Percentiles rank a stretch among this genome's conserved stretches.
phyloP scores from a whole-genome alignment of 2,888 invertebrate genomes.

The Magallana nippona region DNA sequence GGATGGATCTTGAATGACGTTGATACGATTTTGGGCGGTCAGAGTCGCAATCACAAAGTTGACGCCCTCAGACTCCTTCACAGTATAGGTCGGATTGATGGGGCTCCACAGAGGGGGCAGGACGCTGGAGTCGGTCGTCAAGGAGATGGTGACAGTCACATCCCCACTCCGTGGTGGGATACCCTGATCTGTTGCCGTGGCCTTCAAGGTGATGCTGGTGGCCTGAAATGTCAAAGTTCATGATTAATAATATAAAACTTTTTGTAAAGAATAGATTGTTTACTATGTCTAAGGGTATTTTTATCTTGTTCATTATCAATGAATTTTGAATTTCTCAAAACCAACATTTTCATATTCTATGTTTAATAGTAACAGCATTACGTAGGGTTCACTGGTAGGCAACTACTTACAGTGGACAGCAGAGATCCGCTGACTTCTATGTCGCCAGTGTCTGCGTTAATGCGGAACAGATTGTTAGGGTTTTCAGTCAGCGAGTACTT shows the following conservation, averaged over 20 bases:
- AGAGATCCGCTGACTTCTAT: slow-evolving; percentile 95
- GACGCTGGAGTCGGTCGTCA: slow-evolving; percentile 78
- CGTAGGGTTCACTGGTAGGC: background rate
- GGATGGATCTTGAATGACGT: background rate
- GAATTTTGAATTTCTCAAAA: no score
- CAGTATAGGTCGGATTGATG: background rate
- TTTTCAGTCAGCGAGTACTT: slow-evolving; percentile 83
- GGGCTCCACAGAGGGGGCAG: slow-evolving; percentile 78
- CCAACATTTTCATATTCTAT: no score
- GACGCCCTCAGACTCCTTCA: slow-evolving; percentile 20
- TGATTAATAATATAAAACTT: background rate
- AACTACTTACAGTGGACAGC: slow-evolving; percentile 47
- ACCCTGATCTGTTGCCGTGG: slow-evolving; percentile 98
- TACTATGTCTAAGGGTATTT: background rate
- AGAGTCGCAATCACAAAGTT: slow-evolving; percentile 30
- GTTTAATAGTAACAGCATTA: no score
- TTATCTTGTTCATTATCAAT: no score
- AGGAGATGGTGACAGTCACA: slow-evolving; percentile 98
- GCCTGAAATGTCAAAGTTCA: background rate
- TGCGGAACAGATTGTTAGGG: slow-evolving; percentile 94
- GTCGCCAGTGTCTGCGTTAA: slow-evolving; percentile 97
- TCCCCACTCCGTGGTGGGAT: slow-evolving; percentile 92
- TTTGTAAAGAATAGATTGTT: background rate
- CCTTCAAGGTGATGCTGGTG: slow-evolving; percentile 85
- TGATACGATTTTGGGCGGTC: slow-evolving; percentile 40